Conservation (phyloP, 2,888 invertebrate species). For the Mythimna albipuncta region DNA sequence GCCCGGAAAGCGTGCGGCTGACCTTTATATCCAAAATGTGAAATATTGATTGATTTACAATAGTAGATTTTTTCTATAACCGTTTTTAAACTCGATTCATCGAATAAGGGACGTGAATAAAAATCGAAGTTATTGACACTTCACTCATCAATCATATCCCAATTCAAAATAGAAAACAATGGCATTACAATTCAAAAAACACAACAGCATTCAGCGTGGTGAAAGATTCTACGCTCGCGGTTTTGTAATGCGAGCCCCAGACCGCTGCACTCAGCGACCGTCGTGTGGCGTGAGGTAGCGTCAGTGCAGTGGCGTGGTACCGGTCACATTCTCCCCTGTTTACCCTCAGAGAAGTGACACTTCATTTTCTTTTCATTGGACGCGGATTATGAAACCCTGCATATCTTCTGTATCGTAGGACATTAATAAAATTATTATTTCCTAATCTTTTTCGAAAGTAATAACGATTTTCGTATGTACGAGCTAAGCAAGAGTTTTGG, state of each 20-base stretch:
- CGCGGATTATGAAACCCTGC: conserved; percentile 41
- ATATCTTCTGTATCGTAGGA: conserved; percentile 63
- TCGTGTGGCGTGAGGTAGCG: not conserved
- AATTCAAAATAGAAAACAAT: conserved; percentile 52
- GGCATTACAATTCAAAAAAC: conserved; percentile 45
- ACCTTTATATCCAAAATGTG: too few relatives aligned
- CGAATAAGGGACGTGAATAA: not conserved
- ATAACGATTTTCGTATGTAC: not conserved
- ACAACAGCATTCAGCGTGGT: conserved; percentile 46
- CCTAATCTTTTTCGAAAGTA: not conserved
- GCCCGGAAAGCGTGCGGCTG: too few relatives aligned
- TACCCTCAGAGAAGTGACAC: conserved; percentile 74
- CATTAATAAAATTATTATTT: not conserved
- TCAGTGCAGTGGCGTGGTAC: not conserved
- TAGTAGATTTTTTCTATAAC: not conserved
- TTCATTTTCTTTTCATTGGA: conserved; percentile 78
- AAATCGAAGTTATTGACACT: not conserved
- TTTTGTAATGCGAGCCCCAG: conserved; percentile 29
- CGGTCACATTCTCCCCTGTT: conserved; percentile 64
- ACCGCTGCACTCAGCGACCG: not conserved
- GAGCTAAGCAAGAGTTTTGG: too few relatives aligned
- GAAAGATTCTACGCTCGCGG: conserved; percentile 49
- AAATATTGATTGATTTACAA: too few relatives aligned
- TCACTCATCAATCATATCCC: conserved; percentile 7
- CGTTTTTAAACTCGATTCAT: not conserved